phyloP scores from a whole-genome alignment of 2,797 vertebrate species.

The Parauchenoglanis ngamensis region DNA sequence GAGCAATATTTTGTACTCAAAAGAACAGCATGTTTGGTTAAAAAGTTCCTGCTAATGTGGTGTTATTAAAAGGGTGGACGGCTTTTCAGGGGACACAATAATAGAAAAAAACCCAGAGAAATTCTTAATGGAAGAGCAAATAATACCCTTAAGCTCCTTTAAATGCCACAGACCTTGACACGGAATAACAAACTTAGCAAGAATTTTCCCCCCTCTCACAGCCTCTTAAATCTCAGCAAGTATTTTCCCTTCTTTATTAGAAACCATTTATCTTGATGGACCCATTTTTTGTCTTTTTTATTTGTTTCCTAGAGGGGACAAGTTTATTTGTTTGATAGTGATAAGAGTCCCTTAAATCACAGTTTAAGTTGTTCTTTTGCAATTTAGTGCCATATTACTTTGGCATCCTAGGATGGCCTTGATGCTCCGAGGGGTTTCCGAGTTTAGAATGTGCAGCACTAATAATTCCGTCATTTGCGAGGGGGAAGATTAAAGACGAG shows the following conservation, averaged over 20 bases:
- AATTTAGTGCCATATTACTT: constrained; percentile 56
- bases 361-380: constrained; percentile 58
- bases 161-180: constrained; percentile 61
- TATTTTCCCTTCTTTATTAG: constrained; percentile 61
- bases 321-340: constrained; percentile 63
- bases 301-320: constrained; percentile 57
- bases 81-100: constrained; percentile 39
- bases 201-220: constrained; percentile 23
- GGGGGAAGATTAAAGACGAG: constrained; percentile 63
- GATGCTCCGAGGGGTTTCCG: constrained; percentile 54
- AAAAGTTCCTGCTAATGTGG: constrained; percentile 38
- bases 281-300: constrained; percentile 48
- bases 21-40: constrained; percentile 32
- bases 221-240: constrained; percentile 48
- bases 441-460: constrained; percentile 50
- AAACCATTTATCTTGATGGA: constrained; percentile 63
- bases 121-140: constrained; percentile 61
- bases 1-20: constrained; percentile 24
- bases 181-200: constrained; percentile 46
- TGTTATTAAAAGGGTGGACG: constrained; percentile 42
- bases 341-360: constrained; percentile 62
- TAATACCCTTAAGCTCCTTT: constrained; percentile 61
- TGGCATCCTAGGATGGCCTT: constrained; percentile 53
- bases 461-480: constrained; percentile 62
- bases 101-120: constrained; percentile 44